Evolutionary conservation across 2,888 invertebrate genomes (phyloP).

Genomic region (Euplexia lucipara): DNA sequence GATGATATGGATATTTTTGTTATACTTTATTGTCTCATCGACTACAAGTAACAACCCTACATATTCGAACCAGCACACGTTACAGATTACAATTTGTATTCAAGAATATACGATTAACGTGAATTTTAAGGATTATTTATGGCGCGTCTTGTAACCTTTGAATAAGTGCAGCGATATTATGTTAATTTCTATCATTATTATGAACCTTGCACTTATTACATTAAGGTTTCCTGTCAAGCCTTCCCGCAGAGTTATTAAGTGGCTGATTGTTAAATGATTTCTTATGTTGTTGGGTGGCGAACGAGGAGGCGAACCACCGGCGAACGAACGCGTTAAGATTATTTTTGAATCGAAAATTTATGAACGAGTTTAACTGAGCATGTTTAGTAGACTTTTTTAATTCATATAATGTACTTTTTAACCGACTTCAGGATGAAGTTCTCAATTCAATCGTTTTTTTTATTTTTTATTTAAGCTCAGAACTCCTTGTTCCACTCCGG

Average conservation of each 20-base stretch:
- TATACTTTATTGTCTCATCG: neutral
- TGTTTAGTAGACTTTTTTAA: too few species aligned
- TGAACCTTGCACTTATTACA: neutral
- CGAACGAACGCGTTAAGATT: neutral
- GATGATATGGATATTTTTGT: too few species aligned
- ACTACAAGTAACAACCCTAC: conserved; percentile 43
- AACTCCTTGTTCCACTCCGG: too few species aligned
- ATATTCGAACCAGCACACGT: conserved; percentile 15
- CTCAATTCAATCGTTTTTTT: too few species aligned
- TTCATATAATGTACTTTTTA: too few species aligned
- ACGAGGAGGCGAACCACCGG: neutral
- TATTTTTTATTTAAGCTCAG: too few species aligned
- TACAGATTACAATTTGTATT: conserved; percentile 65
- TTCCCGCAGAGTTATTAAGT: conserved; percentile 16
- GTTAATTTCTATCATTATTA: conserved; percentile 41
- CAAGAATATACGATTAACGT: conserved; percentile 62
- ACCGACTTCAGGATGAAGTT: too few species aligned
- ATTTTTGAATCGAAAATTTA: too few species aligned
- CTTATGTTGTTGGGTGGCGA: conserved; percentile 14
- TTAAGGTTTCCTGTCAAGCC: neutral
- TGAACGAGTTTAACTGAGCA: too few species aligned
- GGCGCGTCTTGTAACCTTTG: conserved; percentile 44
- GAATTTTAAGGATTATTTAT: conserved; percentile 60
- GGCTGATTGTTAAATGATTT: neutral
- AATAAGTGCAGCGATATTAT: conserved; percentile 53